Evolutionary conservation across 1,140 invertebrate genomes (phyloP).

Genomic region (Choristoneura fumiferana): DNA sequence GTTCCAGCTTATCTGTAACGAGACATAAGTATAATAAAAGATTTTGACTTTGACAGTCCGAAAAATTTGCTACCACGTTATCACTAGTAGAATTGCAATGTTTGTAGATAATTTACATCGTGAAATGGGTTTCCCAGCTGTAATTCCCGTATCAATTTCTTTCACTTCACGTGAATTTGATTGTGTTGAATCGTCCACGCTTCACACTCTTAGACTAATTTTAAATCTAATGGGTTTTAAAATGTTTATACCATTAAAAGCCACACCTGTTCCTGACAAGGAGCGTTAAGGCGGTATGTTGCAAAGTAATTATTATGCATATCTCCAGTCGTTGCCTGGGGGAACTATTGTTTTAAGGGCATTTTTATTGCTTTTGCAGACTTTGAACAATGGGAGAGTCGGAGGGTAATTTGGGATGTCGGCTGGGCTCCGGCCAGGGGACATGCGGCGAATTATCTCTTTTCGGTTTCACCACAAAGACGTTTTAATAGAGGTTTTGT

Average conservation of each 20-base stretch:
- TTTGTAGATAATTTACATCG: no score
- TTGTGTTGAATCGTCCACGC: no score
- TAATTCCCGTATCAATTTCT: no score
- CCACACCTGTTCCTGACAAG: conserved; percentile 65
- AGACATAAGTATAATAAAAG: no score
- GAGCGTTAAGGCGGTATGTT: conserved; percentile 58
- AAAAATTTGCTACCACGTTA: no score
- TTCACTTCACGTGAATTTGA: no score
- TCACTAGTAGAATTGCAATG: no score
- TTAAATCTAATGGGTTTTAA: conserved; percentile 9
- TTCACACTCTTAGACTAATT: neutral
- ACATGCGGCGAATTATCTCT: conserved; percentile 29
- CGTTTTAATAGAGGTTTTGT: no score
- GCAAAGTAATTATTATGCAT: conserved; percentile 70
- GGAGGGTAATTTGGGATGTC: conserved; percentile 48
- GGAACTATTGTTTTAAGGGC: conserved; percentile 74
- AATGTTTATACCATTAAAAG: conserved; percentile 32
- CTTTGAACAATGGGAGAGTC: conserved; percentile 65
- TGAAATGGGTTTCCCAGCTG: no score
- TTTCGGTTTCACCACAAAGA: neutral
- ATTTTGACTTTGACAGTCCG: no score
- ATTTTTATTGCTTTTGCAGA: conserved; percentile 70
- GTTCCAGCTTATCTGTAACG: no score
- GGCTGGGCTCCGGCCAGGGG: conserved; percentile 38
- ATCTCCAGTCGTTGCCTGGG: conserved; percentile 58